Conservation (phyloP, 53 echinoderm and acorn worm genomes). For the Echinarachnius parma region DNA sequence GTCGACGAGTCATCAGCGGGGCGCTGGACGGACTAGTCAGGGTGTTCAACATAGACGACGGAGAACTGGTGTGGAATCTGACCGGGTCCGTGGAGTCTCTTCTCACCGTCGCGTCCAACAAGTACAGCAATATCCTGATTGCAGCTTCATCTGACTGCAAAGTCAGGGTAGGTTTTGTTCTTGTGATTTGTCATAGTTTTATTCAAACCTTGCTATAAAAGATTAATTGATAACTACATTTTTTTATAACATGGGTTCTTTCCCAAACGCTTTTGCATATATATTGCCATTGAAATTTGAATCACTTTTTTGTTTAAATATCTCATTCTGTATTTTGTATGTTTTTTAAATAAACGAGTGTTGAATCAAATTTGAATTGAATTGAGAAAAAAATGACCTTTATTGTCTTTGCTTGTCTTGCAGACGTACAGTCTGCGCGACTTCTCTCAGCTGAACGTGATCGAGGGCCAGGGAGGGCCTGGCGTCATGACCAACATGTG, state of each 20-base stretch:
- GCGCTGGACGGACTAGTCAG: slow-evolving; percentile 70
- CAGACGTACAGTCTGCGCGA: slow-evolving; percentile 85
- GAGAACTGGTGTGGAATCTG: slow-evolving; percentile 66
- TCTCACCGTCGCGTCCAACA: slow-evolving; percentile 75
- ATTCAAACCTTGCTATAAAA: too few species aligned
- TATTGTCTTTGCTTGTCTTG: neutral
- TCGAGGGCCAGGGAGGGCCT: slow-evolving; percentile 67
- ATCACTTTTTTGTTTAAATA: too few species aligned
- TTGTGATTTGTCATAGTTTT: too few species aligned
- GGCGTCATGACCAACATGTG: slow-evolving; percentile 77
- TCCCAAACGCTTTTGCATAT: too few species aligned
- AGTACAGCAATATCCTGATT: slow-evolving; percentile 85
- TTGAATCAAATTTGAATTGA: too few species aligned
- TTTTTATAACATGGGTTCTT: too few species aligned
- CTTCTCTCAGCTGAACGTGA: slow-evolving; percentile 68
- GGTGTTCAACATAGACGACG: slow-evolving; percentile 64
- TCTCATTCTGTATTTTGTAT: too few species aligned
- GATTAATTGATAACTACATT: too few species aligned
- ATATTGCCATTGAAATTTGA: too few species aligned
- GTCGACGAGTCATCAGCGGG: slow-evolving; percentile 70
- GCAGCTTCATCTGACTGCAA: slow-evolving; percentile 83
- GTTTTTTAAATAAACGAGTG: too few species aligned
- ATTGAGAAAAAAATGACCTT: too few species aligned
- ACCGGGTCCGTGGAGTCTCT: slow-evolving; percentile 80
- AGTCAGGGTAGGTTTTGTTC: slow-evolving; percentile 61